Evolutionary conservation across 1,140 invertebrate species (phyloP).

Genomic region (Drosophila malerkotliana): DNA sequence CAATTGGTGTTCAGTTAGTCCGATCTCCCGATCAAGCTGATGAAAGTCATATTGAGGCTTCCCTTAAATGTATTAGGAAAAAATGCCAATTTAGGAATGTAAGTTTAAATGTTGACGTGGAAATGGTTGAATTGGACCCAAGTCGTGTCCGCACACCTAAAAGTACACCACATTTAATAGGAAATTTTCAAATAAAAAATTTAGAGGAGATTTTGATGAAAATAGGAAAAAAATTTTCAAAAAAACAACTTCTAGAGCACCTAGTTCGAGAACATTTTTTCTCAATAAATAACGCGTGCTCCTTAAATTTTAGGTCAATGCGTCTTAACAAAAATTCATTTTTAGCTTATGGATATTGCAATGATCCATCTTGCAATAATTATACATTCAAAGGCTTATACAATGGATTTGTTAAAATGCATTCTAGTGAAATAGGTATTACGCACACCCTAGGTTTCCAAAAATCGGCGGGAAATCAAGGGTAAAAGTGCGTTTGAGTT

Average conservation of each 20-base stretch:
- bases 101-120: neutral
- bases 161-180: too few species aligned
- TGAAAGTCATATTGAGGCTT: too few species aligned
- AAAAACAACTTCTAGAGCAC: neutral
- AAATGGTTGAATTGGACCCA: neutral
- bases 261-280: too few species aligned
- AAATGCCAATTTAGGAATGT: too few species aligned
- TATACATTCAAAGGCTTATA: neutral
- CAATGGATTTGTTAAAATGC: neutral
- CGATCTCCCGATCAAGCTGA: too few species aligned
- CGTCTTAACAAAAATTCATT: neutral
- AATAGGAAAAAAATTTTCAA: neutral
- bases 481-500: too few species aligned
- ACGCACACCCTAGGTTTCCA: too few species aligned
- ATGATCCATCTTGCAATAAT: neutral
- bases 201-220: neutral
- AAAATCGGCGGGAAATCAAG: too few species aligned
- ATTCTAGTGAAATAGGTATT: too few species aligned
- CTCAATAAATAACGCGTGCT: neutral
- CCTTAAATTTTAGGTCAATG: neutral
- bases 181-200: neutral
- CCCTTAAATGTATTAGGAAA: too few species aligned
- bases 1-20: too few species aligned
- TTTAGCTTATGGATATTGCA: constrained; percentile 1
- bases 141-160: too few species aligned